phyloP scores from a whole-genome alignment of 2,888 invertebrate genomes.

The Argynnis bischoffii region DNA sequence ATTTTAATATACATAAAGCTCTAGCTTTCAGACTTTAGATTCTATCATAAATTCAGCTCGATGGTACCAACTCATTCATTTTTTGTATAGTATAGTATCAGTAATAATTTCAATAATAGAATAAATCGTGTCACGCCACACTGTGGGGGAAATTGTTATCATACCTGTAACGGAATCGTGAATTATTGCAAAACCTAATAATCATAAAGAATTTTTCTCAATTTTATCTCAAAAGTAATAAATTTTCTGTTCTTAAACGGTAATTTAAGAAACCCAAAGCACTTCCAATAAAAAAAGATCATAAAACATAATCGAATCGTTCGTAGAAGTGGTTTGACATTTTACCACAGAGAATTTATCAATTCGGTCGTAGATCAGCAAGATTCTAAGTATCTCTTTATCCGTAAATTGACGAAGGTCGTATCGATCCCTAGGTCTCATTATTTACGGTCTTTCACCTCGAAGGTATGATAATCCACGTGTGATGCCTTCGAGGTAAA shows the following conservation, averaged over 20 bases:
- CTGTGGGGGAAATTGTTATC: too few species aligned
- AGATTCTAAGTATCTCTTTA: constrained; percentile 5
- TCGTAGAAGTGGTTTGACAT: constrained; percentile 5
- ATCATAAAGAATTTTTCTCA: neutral
- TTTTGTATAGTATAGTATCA: too few species aligned
- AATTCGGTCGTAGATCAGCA: constrained; percentile 11
- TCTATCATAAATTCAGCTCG: too few species aligned
- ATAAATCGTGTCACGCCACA: too few species aligned
- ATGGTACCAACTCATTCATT: too few species aligned
- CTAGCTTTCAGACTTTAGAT: too few species aligned
- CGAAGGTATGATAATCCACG: neutral
- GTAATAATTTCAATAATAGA: too few species aligned
- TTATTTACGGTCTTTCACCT: constrained; percentile 8
- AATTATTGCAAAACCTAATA: too few species aligned
- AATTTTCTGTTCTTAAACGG: neutral
- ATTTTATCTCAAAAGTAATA: too few species aligned
- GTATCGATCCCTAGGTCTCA: constrained; percentile 5
- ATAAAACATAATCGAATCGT: constrained; percentile 5
- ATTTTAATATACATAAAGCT: too few species aligned
- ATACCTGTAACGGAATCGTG: too few species aligned
- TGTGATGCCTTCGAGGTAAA: neutral
- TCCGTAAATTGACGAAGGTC: constrained; percentile 4
- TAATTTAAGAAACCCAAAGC: neutral
- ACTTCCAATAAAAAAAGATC: neutral
- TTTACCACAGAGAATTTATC: constrained; percentile 3